Conservation (phyloP, 1,140 invertebrate species). For the Eufriesea mexicana region DNA sequence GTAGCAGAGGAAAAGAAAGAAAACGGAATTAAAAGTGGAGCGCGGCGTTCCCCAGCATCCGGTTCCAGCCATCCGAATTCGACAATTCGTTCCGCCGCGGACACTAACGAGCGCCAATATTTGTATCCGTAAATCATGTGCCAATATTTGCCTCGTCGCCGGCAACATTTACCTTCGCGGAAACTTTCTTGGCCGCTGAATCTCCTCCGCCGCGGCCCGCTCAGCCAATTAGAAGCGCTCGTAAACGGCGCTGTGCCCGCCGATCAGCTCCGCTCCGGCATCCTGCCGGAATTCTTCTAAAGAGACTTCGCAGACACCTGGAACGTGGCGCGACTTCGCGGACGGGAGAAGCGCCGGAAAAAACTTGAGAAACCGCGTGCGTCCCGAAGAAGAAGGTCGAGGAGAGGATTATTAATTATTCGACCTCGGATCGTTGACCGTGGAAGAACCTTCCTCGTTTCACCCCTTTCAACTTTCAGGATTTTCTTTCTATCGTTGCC, state of each 20-base stretch:
- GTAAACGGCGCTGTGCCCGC: background rate
- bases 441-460: slow-evolving; percentile 33
- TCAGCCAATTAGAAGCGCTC: slow-evolving; percentile 39
- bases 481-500: slow-evolving; percentile 47
- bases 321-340: background rate
- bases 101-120: slow-evolving; percentile 66
- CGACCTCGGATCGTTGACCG: slow-evolving; percentile 28
- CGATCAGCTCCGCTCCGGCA: background rate
- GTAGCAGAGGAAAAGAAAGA: background rate
- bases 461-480: background rate
- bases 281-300: background rate
- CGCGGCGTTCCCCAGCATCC: slow-evolving; percentile 24
- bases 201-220: background rate
- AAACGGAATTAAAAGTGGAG: background rate
- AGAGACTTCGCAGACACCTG: background rate
- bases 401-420: slow-evolving; percentile 65
- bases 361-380: slow-evolving; percentile 26
- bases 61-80: slow-evolving; percentile 16
- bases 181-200: slow-evolving; percentile 41
- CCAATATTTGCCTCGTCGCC: slow-evolving; percentile 59
- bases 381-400: background rate
- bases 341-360: background rate
- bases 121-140: slow-evolving; percentile 66
- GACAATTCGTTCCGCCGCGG: slow-evolving; percentile 57
- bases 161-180: slow-evolving; percentile 56